Evolutionary conservation across 2,888 invertebrate species (phyloP).

Genomic region (Cosmia trapezina): DNA sequence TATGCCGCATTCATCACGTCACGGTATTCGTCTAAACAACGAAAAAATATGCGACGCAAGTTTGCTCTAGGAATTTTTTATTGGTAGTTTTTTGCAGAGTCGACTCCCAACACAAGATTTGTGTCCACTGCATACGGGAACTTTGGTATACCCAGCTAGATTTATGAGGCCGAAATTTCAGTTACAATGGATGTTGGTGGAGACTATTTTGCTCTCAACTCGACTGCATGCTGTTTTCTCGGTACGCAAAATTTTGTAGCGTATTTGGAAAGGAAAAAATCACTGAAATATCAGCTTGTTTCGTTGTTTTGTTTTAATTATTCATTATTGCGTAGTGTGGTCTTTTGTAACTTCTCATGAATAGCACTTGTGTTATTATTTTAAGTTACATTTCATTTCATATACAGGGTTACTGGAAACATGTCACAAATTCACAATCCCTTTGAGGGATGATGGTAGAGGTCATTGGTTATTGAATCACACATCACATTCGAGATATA

Average conservation of each 20-base stretch:
- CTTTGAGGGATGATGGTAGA: too few species aligned
- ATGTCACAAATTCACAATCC: too few species aligned
- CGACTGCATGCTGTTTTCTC: constrained; percentile 55
- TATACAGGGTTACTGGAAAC: too few species aligned
- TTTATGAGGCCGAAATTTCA: constrained; percentile 67
- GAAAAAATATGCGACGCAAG: constrained; percentile 30
- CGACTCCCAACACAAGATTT: constrained; percentile 60
- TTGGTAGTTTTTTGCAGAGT: constrained; percentile 60
- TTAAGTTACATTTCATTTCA: background rate
- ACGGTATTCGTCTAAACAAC: constrained; percentile 18
- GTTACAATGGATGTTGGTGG: constrained; percentile 64
- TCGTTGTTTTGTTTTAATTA: constrained; percentile 3
- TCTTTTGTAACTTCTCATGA: constrained; percentile 3
- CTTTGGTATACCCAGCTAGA: constrained; percentile 62
- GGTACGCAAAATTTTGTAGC: constrained; percentile 39
- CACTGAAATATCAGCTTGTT: constrained; percentile 3
- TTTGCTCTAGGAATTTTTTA: constrained; percentile 52
- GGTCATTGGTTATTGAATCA: too few species aligned
- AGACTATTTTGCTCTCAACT: constrained; percentile 61
- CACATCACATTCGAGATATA: too few species aligned
- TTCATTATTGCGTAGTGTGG: background rate
- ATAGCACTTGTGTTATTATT: background rate
- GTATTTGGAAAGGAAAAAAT: constrained; percentile 34
- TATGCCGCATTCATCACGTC: background rate
- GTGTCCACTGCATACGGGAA: constrained; percentile 66